Percentiles rank a stretch among this genome's conserved stretches.
These are phyloP conservation scores for Taenaris catops DNA, from an alignment of 2,888 invertebrate genomes.

Conservation along the genomic window DNA sequence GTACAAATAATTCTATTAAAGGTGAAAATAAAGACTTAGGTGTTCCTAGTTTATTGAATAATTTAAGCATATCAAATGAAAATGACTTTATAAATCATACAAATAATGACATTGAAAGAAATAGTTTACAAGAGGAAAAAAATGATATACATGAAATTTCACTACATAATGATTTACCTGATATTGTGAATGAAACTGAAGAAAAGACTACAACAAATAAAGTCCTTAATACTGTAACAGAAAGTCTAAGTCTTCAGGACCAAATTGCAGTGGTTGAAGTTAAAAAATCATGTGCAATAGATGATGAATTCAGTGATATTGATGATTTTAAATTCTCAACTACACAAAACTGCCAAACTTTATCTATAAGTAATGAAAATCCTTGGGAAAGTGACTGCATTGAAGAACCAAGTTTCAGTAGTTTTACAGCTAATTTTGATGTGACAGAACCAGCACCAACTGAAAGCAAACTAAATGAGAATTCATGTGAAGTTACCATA, in stretches of 20 bases:
- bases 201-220: conserved; percentile 6
- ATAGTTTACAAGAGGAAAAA: conserved; percentile 12
- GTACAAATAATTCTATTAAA: conserved; percentile 10
- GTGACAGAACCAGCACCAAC: conserved; percentile 18
- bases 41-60: background rate
- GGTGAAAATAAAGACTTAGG: background rate
- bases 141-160: conserved; percentile 11
- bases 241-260: too few species aligned
- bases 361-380: conserved; percentile 42
- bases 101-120: conserved; percentile 15
- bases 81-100: conserved; percentile 10
- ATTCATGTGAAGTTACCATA: background rate
- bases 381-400: conserved; percentile 52
- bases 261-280: too few species aligned
- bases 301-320: conserved; percentile 64
- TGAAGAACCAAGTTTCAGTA: conserved; percentile 43
- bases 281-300: conserved; percentile 2
- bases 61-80: conserved; percentile 6
- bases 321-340: conserved; percentile 68
- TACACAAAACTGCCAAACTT: conserved; percentile 30
- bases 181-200: conserved; percentile 5
- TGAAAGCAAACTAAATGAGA: conserved; percentile 11
- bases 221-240: background rate
- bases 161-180: conserved; percentile 10
- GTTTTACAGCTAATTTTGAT: conserved; percentile 60